These are phyloP conservation scores for Ptilonorhynchus violaceus DNA, from an alignment of 2,113 vertebrate genomes.

Conservation along the genomic window DNA sequence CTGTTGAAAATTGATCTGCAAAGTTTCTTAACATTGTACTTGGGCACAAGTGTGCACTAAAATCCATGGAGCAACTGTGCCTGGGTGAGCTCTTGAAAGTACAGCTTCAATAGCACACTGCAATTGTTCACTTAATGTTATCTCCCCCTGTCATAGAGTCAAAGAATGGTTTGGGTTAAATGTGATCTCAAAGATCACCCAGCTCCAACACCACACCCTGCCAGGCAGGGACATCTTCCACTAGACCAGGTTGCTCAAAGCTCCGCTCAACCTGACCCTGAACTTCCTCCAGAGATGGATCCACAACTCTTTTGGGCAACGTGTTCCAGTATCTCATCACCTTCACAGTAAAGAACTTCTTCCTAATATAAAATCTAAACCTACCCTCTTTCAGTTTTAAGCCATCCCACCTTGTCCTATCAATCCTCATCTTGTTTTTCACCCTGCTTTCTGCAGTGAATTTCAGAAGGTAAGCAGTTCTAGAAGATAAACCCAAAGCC, in stretches of 20 bases:
- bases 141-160: not conserved
- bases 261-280: not conserved
- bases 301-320: not conserved
- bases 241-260: not conserved
- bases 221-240: not conserved
- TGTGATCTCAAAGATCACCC: not conserved
- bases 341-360: not conserved
- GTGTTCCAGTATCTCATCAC: not conserved
- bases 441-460: not conserved
- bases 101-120: not conserved
- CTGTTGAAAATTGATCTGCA: not conserved
- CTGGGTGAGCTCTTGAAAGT: not conserved
- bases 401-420: not conserved
- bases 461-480: not conserved
- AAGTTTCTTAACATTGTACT: not conserved
- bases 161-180: not conserved
- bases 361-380: not conserved
- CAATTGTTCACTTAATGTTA: not conserved
- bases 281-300: not conserved
- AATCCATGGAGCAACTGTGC: not conserved
- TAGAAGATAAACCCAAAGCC: not conserved
- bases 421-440: not conserved
- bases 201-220: not conserved
- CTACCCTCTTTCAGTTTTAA: not conserved
- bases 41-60: not conserved